Percentiles rank a stretch among this genome's conserved stretches.
These are phyloP conservation scores for Synaphobranchus kaupii DNA, from an alignment of 2,797 vertebrate genomes.

Conservation along the genomic window DNA sequence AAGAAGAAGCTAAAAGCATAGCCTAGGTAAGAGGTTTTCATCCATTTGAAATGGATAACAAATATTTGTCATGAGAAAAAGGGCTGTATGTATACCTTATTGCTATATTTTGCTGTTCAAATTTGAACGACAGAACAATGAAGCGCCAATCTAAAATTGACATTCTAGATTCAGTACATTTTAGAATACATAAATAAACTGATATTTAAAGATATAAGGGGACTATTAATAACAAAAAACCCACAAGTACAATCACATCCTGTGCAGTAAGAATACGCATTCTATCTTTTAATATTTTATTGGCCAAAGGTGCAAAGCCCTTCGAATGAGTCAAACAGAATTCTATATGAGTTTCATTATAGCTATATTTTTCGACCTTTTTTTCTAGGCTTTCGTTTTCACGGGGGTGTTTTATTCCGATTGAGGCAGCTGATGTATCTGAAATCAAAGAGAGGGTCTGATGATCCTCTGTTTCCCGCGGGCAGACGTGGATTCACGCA, in stretches of 20 bases:
- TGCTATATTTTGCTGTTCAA: not conserved
- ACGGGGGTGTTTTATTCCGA: not conserved
- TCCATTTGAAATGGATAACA: not conserved
- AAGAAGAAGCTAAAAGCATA: not conserved
- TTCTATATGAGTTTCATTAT: not conserved
- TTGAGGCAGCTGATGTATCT: not conserved
- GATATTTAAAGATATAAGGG: not conserved
- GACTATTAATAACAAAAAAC: not conserved
- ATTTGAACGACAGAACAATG: not conserved
- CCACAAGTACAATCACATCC: not conserved
- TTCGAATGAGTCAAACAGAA: not conserved
- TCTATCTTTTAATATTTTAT: not conserved
- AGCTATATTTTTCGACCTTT: not conserved
- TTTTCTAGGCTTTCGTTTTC: not conserved
- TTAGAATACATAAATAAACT: not conserved
- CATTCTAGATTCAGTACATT: not conserved
- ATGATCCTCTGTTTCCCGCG: constrained; percentile 3
- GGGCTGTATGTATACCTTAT: not conserved
- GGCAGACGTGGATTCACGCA: not conserved
- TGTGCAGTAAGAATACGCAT: constrained; percentile 13
- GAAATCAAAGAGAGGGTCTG: not conserved
- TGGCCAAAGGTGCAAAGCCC: not conserved
- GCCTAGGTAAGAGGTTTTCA: not conserved
- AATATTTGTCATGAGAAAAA: not conserved
- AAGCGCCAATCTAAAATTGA: not conserved